A percentile compares a stretch with the other conserved stretches of the same genome.
phyloP scores from a whole-genome alignment of 2,797 vertebrate species.

The Parambassis ranga region DNA sequence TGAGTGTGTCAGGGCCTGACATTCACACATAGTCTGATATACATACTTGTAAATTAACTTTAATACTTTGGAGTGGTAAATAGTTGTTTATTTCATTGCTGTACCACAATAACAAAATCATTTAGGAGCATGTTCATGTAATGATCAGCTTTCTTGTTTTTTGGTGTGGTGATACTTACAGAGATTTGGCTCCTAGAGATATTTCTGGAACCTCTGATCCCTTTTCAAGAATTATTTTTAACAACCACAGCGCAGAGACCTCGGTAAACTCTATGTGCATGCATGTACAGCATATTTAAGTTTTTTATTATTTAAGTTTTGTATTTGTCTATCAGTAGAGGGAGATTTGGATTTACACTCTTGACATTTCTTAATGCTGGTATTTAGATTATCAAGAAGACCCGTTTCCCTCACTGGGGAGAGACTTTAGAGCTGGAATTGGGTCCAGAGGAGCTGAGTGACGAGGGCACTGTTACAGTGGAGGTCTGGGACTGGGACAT shows the following conservation, averaged over 20 bases:
- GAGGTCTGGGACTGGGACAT: slow-evolving; percentile 97
- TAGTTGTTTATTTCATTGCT: not conserved
- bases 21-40: slow-evolving; percentile 26
- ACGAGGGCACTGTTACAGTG: slow-evolving; percentile 74
- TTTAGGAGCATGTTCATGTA: not conserved
- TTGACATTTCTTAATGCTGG: not conserved
- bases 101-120: not conserved
- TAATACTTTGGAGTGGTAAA: slow-evolving; percentile 18
- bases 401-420: slow-evolving; percentile 90
- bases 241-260: slow-evolving; percentile 86
- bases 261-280: slow-evolving; percentile 79
- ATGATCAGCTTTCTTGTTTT: slow-evolving; percentile 25
- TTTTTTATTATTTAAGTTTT: not conserved
- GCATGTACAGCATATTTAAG: not conserved
- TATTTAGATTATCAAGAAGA: slow-evolving; percentile 90
- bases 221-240: slow-evolving; percentile 87
- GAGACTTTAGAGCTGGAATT: slow-evolving; percentile 87
- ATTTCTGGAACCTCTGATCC: slow-evolving; percentile 91
- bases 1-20: slow-evolving; percentile 49
- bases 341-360: slow-evolving; percentile 1
- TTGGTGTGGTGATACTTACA: slow-evolving; percentile 52
- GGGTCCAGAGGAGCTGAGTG: slow-evolving; percentile 63
- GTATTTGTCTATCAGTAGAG: not conserved
- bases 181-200: slow-evolving; percentile 90
- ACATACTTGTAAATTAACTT: slow-evolving; percentile 31